Base-by-base conservation (phyloP, 2,888 invertebrate genomes). In the Tetramorium bicarinatum region DNA sequence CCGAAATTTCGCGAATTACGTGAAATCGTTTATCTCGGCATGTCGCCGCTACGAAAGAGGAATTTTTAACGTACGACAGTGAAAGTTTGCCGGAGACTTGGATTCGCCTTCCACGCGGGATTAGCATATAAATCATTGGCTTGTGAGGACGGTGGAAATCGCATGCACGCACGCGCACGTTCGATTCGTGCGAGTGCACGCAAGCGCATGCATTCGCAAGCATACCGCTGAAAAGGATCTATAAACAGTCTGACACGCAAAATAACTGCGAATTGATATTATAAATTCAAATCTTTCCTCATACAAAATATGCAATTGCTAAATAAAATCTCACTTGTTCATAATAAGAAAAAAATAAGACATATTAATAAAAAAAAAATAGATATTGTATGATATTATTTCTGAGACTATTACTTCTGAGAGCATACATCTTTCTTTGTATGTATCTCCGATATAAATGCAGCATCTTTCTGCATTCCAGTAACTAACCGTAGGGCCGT, bases 41-140 rank as follows among this genome's bases (percentile, higher is more conserved):
- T 9, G 38, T 59, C 11, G 25, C 3, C 21, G 75, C 54, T 66
- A 52, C 41, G 52, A 59, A 74, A 21, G 25, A 62, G 47, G 59
- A 79, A 69, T 80, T 44, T 62, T 74, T 67, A 66, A 41, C 81
- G 62, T 84, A 56, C 71, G 66, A 62, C 64, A 85, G 87, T 88
- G 90, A 91, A 92, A 91, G 89, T 90, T 89, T 75, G 71, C 83
- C 34, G 34, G 9, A 75, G 66, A 72, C 71, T 84, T 13, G 81
- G 86, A 72, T 85, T 89, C 82, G 82, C 82, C 74, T 85, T 88
- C 83, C 85, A 79, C 56, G 69, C 64, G 66, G 82, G 86, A 91
- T 92, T 90, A 89, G 87, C 89, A 88, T 91, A 88, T 88, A 91
- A 91, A 91, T 91, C 91, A 89, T 89, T 76, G 89, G 88, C 62